Conservation (phyloP, 1,140 invertebrate genomes). For the Drosophila malerkotliana region DNA sequence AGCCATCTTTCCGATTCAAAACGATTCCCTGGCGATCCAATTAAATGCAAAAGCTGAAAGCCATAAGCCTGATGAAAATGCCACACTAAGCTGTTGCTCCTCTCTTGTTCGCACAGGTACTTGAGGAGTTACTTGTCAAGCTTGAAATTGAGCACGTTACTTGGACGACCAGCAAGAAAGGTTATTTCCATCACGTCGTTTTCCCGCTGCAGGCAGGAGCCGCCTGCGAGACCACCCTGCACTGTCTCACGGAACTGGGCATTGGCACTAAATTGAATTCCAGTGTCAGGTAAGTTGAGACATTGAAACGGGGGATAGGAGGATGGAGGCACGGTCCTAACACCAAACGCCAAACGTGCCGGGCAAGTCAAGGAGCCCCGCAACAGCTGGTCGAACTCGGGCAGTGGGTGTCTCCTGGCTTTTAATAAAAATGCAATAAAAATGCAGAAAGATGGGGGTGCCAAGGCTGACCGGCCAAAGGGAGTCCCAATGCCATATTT, state of each 20-base stretch:
- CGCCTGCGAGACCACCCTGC: slow-evolving; percentile 88
- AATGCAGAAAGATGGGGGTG: slow-evolving; percentile 26
- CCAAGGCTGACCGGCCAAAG: slow-evolving; percentile 8
- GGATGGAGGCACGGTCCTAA: not conserved
- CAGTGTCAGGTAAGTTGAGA: slow-evolving; percentile 87
- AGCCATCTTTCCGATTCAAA: not conserved
- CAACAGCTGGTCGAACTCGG: slow-evolving; percentile 63
- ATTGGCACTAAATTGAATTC: slow-evolving; percentile 89
- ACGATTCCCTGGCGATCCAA: slow-evolving; percentile 32
- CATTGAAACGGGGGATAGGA: slow-evolving; percentile 35
- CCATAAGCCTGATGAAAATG: slow-evolving; percentile 33
- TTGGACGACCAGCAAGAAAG: slow-evolving; percentile 88
- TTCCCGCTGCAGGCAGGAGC: slow-evolving; percentile 89
- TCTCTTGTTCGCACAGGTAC: slow-evolving; percentile 84
- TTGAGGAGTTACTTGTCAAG: slow-evolving; percentile 87
- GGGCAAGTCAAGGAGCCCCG: slow-evolving; percentile 57
- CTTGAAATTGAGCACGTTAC: slow-evolving; percentile 88
- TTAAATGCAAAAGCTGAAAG: slow-evolving; percentile 56
- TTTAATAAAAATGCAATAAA: slow-evolving; percentile 51
- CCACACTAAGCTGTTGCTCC: slow-evolving; percentile 34
- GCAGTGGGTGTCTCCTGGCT: slow-evolving; percentile 3
- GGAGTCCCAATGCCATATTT: slow-evolving; percentile 27
- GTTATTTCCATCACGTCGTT: slow-evolving; percentile 88
- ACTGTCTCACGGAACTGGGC: slow-evolving; percentile 89
- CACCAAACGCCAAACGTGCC: slow-evolving; percentile 45